Base-by-base conservation (phyloP, 2,888 invertebrate species). In the Ischnus inquisitorius region DNA sequence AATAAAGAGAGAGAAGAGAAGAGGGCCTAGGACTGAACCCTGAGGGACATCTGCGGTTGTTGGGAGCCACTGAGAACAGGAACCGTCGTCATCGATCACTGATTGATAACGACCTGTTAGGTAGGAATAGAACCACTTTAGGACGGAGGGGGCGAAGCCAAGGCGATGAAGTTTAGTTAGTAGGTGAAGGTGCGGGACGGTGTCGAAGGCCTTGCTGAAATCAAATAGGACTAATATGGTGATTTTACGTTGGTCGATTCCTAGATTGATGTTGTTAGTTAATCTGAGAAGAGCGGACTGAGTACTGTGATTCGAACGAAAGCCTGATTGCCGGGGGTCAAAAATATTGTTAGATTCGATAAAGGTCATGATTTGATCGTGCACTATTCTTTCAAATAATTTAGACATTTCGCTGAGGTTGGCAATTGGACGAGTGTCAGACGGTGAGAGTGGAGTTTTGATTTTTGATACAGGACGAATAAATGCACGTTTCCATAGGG, bases 11-110 rank as follows among this genome's bases (percentile, higher is more conserved):
- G 48, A 51, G 22, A 82, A 74, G 12, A 12, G 39, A 3, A 22
- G 60, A 2, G 12, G 72, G 3, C 78, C 78, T 0, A 79, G 67
- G 0, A 83, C 79, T 0, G 78, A 78, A 2, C 68, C 68, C 10
- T 78, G 69, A 1, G 78, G 78, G 1, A 69, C 57, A 14, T 60
- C 78, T 0, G 60, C 14, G 0, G 41, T 16, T 2, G 46, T 46
- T 0, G 34, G 6, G 14, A 57, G 3, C 43, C 68, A 60, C 1
- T 16, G 6, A 0, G 68, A 69, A 8, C 10, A 60, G 0, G 14
- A 6, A 16, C 39, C 60, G 6, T 22, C 25, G 0, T 28, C 28
- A 3, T 60, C 68, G 4, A 39, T 16, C 0, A 78, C 78, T 0
- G 69, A 57, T n/a, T 78, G 68, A 2, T 1, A 14, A 3, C 46